Percentiles rank a stretch among this genome's conserved stretches.
These are phyloP conservation scores for Drosophila asahinai DNA, from an alignment of 1,140 invertebrate genomes.

Conservation along the genomic window DNA sequence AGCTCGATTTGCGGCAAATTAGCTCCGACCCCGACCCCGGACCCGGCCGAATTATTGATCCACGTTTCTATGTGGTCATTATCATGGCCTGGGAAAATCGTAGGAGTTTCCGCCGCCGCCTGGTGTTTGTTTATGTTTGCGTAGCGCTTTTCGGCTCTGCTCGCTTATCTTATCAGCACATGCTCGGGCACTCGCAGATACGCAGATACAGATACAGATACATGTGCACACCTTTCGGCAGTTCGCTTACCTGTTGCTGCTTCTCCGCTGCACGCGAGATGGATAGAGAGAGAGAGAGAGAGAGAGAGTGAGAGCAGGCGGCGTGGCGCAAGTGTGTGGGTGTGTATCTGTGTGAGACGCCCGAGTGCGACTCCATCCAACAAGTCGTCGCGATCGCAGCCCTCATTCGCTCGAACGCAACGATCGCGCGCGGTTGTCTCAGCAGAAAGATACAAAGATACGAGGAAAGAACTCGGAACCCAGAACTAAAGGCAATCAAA, in stretches of 20 bases:
- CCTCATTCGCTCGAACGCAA: constrained; percentile 69
- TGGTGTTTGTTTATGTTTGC: constrained; percentile 49
- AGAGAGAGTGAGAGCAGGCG: constrained; percentile 8
- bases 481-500: constrained; percentile 6
- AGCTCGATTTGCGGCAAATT: constrained; percentile 44
- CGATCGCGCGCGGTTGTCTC: constrained; percentile 71
- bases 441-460: constrained; percentile 27
- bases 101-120: constrained; percentile 21
- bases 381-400: constrained; percentile 28
- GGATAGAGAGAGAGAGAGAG: constrained; percentile 6
- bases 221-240: constrained; percentile 65
- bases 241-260: constrained; percentile 69
- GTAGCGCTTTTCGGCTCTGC: constrained; percentile 36
- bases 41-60: constrained; percentile 27
- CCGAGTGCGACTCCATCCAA: constrained; percentile 41
- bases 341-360: constrained; percentile 40
- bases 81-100: constrained; percentile 25
- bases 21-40: constrained; percentile 20
- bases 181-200: constrained; percentile 22
- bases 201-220: constrained; percentile 15
- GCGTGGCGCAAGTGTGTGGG: constrained; percentile 17
- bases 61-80: constrained; percentile 5
- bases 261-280: constrained; percentile 28
- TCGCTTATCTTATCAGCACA: constrained; percentile 73
- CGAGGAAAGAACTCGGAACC: constrained; percentile 8